Evolutionary conservation across 2,797 vertebrate genomes (phyloP), one percentile per base, ranked within the genome.

Genomic region (Onychomys torridus): DNA sequence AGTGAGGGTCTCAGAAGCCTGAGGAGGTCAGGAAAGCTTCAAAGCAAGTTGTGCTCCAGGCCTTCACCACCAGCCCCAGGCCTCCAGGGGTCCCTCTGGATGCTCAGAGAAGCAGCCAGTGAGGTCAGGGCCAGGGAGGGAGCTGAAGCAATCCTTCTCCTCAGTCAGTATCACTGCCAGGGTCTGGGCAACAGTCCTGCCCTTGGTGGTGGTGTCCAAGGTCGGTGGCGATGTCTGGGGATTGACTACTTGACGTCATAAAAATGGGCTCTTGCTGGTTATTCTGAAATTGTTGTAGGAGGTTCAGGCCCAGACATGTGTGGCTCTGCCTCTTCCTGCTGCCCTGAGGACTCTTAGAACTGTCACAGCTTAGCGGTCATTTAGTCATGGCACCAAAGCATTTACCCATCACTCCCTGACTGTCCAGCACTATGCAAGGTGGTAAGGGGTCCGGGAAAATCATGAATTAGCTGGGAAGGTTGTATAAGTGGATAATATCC

Each of bases 291-390:
- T 84, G 71, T 16, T 40, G 75, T 2, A 2, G 34, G 49, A 86
- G 21, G 52, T 89, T 86, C 59, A 34, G 49, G 27, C 37, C 40
- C 91, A 12, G 21, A 32, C 13, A 11, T 98, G 86, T 65, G 21
- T 79, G 83, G n/a, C 87, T 90, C 90, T 92, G 75, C 85, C 93
- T 67, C 95, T 93, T 61, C 49, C 85, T 55, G 84, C 79, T 37
- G 49, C 63, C 88, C 90, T 65, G 67, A 23, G 84, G 81, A 65
- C 37, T 49, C 43, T 23, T 25, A 57, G 73, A 69, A 14, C 40
- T 52, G 1, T 43, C 16, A 61, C 32, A 13, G 16, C 0, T 6
- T 4, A 37, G 16, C 25, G 0, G 27, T 61, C 65, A 16, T 52
- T 55, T 63, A 21, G 88, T 71, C 78, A 11, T 37, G 43, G 6